Evolutionary conservation across 2,113 vertebrate species (phyloP), one percentile per base, ranked within the genome.

Genomic region (Colius striatus): DNA sequence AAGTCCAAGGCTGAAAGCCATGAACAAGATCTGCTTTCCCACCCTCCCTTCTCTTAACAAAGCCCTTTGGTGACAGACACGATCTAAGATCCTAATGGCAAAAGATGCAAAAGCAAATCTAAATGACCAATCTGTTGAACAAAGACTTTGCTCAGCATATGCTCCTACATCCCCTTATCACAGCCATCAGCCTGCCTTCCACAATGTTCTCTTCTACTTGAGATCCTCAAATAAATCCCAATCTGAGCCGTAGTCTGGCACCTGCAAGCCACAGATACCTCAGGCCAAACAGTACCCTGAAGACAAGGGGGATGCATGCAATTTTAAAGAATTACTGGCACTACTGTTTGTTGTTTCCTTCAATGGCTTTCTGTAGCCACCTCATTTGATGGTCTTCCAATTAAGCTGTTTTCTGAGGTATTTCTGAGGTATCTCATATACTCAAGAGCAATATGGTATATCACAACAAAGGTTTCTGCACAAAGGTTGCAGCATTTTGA

Each of bases 311-410:
- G 1, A 57, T 17, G 14, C 0, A 1, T 15, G 13, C 21, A 30
- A 30, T 76, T 84, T 36, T 4, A 4, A 47, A 54, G 36, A 22
- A 60, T 18, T 11, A 84, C 47, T 8, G 58, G 34, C 32, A 58
- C 4, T 17, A 41, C 17, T 22, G 6, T 36, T 41, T 0, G 0
- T 34, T 3, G 1, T 63, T n/a, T 65, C 30, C 23, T 8, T 66
- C 30, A 9, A 16, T 20, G 47, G 32, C 25, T 95, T 72, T 57
- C 17, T 3, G 18, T 2, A 62, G 72, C 26, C 90, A 71, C 17
- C 38, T 38, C 86, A 43, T 25, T 14, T 63, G 57, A 75, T 26
- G 57, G 11, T n/a, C 51, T 90, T 87, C 53, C 89, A 92, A 67
- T 11, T 8, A 45, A 47, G 50, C 25, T 41, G 1, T 78, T 82